These are phyloP conservation scores for Scaptodrosophila latifasciaeformis DNA, from an alignment of 2,888 invertebrate species.

Conservation along the genomic window DNA sequence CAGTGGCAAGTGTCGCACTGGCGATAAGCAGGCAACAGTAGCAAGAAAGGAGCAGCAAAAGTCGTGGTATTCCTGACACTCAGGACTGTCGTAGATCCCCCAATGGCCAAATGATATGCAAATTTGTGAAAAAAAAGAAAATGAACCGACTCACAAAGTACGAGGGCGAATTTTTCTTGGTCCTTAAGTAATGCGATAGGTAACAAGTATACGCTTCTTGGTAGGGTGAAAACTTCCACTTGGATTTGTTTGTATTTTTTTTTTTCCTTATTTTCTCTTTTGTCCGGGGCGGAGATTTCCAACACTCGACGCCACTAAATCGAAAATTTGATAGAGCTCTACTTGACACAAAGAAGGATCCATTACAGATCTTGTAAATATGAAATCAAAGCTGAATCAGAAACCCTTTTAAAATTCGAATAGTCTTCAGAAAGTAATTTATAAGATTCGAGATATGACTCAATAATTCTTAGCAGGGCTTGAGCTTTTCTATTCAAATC, in stretches of 20 bases:
- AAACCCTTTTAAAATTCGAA: too few species aligned
- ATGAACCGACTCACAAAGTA: too few species aligned
- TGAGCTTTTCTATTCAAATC: too few species aligned
- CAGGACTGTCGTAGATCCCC: neutral
- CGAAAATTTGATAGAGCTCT: too few species aligned
- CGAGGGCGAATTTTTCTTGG: slow-evolving; percentile 1
- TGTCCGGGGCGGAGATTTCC: neutral
- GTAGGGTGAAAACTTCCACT: slow-evolving; percentile 1
- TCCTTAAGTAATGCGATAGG: neutral
- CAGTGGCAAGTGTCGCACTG: slow-evolving; percentile 46
- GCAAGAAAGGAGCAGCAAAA: neutral
- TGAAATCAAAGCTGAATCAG: too few species aligned
- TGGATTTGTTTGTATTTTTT: neutral
- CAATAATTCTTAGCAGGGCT: too few species aligned
- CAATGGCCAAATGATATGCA: slow-evolving; percentile 53
- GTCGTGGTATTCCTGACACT: too few species aligned
- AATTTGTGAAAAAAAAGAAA: slow-evolving; percentile 54
- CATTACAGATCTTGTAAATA: too few species aligned
- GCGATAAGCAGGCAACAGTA: slow-evolving; percentile 43
- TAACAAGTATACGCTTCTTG: neutral
- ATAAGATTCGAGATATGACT: too few species aligned
- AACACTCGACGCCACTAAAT: too few species aligned
- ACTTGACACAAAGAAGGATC: too few species aligned
- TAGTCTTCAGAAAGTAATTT: too few species aligned
- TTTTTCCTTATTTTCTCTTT: neutral